Evolutionary conservation across 2,797 vertebrate genomes (phyloP).

Genomic region (Harpagifer antarcticus): DNA sequence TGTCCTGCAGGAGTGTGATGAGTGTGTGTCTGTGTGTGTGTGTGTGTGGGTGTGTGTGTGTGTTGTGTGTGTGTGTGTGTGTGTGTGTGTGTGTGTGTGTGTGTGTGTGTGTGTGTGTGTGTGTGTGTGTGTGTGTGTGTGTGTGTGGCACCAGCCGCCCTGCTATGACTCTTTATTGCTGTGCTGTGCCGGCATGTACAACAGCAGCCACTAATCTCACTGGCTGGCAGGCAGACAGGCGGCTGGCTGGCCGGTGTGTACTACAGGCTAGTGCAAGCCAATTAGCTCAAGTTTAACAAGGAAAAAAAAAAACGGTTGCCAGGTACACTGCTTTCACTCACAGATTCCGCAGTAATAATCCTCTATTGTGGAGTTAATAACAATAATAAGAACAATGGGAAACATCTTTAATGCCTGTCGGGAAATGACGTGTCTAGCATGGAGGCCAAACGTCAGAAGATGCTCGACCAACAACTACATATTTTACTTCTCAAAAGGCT

Average conservation of each 20-base stretch:
- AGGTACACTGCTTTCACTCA: slow-evolving; percentile 53
- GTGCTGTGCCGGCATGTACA: slow-evolving; percentile 54
- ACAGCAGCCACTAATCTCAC: slow-evolving; percentile 76
- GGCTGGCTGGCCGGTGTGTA: slow-evolving; percentile 59
- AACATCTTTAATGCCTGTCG: slow-evolving; percentile 23
- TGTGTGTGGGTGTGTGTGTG: too few species aligned
- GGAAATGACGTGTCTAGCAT: slow-evolving; percentile 21
- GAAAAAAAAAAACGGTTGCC: slow-evolving; percentile 53
- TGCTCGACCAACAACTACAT: slow-evolving; percentile 12
- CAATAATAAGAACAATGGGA: slow-evolving; percentile 33
- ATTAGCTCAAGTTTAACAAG: slow-evolving; percentile 75
- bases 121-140: slow-evolving; percentile 40
- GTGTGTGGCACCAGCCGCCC: slow-evolving; percentile 57
- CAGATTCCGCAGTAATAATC: slow-evolving; percentile 50
- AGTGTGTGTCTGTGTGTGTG: background rate
- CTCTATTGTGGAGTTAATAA: slow-evolving; percentile 56
- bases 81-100: too few species aligned
- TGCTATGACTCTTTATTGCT: slow-evolving; percentile 71
- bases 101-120: slow-evolving; percentile 8
- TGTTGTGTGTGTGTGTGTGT: background rate
- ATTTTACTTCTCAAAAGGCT: slow-evolving; percentile 24
- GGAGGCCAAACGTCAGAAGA: slow-evolving; percentile 55
- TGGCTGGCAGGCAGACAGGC: slow-evolving; percentile 71
- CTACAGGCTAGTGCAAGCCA: slow-evolving; percentile 62
- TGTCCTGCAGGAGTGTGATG: slow-evolving; percentile 35